Conservation (phyloP, 2,797 vertebrate genomes). For the Acropternis orthonyx region DNA sequence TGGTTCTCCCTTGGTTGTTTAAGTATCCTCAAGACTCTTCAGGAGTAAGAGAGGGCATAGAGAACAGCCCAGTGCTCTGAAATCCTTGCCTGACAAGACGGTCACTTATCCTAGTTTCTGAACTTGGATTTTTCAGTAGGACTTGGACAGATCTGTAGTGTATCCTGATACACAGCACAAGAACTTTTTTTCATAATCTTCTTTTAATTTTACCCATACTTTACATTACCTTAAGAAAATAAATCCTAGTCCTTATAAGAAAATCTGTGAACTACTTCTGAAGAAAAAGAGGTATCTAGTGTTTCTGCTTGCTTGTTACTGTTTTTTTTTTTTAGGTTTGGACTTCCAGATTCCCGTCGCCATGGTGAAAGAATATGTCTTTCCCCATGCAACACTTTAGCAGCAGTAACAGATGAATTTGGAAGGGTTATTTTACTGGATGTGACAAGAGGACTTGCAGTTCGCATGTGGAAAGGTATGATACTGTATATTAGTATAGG, state of each 20-base stretch:
- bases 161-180: neutral
- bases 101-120: neutral
- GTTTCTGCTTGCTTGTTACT: neutral
- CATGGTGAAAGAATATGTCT: constrained; percentile 92
- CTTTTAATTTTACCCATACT: neutral
- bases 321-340: constrained; percentile 80
- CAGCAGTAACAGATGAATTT: constrained; percentile 95
- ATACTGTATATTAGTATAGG: neutral
- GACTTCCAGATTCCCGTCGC: constrained; percentile 94
- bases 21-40: neutral
- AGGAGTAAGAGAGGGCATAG: neutral
- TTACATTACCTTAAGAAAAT: neutral
- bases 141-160: neutral
- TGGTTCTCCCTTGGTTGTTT: neutral
- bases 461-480: constrained; percentile 98
- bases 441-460: constrained; percentile 86
- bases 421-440: constrained; percentile 92
- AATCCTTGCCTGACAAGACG: neutral
- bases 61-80: neutral
- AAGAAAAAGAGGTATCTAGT: neutral
- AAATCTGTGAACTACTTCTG: neutral
- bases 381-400: constrained; percentile 93
- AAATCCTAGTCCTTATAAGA: neutral
- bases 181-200: neutral
- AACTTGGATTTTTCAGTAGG: neutral